Conservation (phyloP, 2,113 vertebrate genomes). For the Cebus imitator region DNA sequence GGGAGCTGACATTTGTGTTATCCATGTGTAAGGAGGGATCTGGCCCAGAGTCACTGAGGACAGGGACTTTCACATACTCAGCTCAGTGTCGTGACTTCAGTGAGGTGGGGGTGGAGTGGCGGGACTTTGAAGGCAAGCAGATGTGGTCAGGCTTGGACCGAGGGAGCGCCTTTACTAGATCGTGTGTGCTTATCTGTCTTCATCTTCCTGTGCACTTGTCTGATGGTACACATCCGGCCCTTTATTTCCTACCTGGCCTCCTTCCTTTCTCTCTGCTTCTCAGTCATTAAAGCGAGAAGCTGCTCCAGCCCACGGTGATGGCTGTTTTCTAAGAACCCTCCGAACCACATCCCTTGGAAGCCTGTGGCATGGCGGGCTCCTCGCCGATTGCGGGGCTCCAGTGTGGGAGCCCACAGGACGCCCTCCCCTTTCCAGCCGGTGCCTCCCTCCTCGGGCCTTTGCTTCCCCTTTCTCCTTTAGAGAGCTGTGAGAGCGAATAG, state of each 20-base stretch:
- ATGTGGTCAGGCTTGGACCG: background rate
- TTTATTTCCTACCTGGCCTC: constrained; percentile 20
- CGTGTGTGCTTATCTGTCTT: constrained; percentile 39
- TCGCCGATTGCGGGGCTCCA: rapidly evolving
- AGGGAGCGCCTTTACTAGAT: background rate
- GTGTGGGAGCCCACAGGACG: background rate
- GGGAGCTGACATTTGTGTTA: background rate
- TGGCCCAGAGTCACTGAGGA: background rate
- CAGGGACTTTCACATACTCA: background rate
- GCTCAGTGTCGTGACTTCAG: constrained; percentile 24
- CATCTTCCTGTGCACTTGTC: constrained; percentile 64
- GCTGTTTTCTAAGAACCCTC: constrained; percentile 71
- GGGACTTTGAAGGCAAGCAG: background rate
- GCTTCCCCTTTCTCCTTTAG: background rate
- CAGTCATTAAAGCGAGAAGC: background rate
- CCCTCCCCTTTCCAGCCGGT: background rate
- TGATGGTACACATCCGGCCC: constrained; percentile 42
- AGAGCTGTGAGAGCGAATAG: background rate
- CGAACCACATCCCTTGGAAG: background rate
- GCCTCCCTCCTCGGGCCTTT: background rate
- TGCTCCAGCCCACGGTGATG: background rate
- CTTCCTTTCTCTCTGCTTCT: constrained; percentile 34
- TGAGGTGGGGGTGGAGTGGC: no score
- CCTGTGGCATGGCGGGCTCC: background rate
- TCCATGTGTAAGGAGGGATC: background rate